Base-by-base conservation (phyloP, 2,113 vertebrate genomes). In the Hippoglossus stenolepis region DNA sequence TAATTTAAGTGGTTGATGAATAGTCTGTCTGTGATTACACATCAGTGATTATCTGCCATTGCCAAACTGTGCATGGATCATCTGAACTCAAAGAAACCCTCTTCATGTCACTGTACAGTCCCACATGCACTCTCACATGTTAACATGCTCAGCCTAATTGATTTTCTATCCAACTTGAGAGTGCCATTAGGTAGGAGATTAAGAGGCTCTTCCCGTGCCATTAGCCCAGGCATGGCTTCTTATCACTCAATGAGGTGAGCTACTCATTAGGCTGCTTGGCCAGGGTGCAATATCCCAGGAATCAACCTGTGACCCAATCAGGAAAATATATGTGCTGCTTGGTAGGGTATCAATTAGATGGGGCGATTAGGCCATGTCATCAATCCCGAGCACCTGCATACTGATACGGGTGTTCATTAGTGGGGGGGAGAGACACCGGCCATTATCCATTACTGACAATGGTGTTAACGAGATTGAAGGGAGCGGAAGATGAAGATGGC, bases 271-370 rank as follows among this genome's bases (percentile, higher is more conserved):
- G 61, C 73, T 57, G 64, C 77, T 76, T 62, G 79, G 83, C 73
- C 85, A n/a, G 66, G 75, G 79, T 73, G 85, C 77, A 58, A 76
- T 77, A 82, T 88, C 85, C 72, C 45, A n/a, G 40, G 15, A 66
- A 83, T 84, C 73, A 54, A 73, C 74, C 72, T 51, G 74, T 84
- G 88, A 90, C 85, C 84, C 85, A 74, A 81, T 86, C 86, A 61
- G 62, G 67, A 61, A 77, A 88, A 87, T 89, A 60, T 81, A 85
- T 66, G 83, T 49, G 82, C 80, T 69, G 81, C 75, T 71, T 65
- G 87, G 57, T 38, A 53, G 68, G 76, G 77, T 85, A 89, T 92
- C 89, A 88, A 87, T 91, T 85, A 89, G 78, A 85, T n/a, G 71
- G 71, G 62, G 35, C 38, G 71, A 88, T 91, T 86, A 87, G 84